phyloP scores from a whole-genome alignment of 2,797 vertebrate species.

The Chromis chromis region DNA sequence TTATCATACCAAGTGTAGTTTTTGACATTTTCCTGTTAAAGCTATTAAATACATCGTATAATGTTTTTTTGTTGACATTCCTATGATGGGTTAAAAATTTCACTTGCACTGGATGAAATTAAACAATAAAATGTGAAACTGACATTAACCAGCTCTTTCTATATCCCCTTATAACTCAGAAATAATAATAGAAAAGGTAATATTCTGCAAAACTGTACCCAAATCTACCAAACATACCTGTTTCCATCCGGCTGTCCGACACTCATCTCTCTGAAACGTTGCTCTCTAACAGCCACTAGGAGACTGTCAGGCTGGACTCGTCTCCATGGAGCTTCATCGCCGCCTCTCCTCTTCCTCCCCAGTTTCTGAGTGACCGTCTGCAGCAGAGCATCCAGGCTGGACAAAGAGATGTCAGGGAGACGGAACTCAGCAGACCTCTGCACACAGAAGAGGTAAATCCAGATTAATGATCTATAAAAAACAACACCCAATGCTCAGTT shows the following conservation, averaged over 20 bases:
- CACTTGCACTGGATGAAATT: too few species aligned
- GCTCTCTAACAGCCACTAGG: constrained; percentile 17
- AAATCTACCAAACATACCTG: constrained; percentile 11
- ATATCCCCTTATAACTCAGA: too few species aligned
- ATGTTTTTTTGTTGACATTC: too few species aligned
- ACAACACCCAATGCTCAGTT: neutral
- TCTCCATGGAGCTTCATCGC: constrained; percentile 25
- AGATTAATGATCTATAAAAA: neutral
- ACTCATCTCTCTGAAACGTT: neutral
- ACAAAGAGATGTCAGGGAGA: constrained; percentile 67
- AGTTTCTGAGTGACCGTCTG: constrained; percentile 56
- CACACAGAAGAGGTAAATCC: neutral
- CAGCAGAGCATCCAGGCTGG: constrained; percentile 62
- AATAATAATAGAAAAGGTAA: too few species aligned
- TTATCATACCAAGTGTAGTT: too few species aligned
- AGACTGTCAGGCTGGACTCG: constrained; percentile 16
- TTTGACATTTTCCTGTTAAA: too few species aligned
- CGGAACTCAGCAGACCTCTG: constrained; percentile 52
- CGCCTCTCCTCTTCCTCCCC: constrained; percentile 40
- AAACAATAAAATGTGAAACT: too few species aligned
- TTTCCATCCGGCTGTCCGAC: neutral
- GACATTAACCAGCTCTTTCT: too few species aligned
- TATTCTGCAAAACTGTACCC: neutral
- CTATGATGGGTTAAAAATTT: too few species aligned
- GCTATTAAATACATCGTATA: too few species aligned